Evolutionary conservation across 2,888 invertebrate genomes (phyloP), one percentile per base, ranked within the genome.

Genomic region (Erebia palarica): DNA sequence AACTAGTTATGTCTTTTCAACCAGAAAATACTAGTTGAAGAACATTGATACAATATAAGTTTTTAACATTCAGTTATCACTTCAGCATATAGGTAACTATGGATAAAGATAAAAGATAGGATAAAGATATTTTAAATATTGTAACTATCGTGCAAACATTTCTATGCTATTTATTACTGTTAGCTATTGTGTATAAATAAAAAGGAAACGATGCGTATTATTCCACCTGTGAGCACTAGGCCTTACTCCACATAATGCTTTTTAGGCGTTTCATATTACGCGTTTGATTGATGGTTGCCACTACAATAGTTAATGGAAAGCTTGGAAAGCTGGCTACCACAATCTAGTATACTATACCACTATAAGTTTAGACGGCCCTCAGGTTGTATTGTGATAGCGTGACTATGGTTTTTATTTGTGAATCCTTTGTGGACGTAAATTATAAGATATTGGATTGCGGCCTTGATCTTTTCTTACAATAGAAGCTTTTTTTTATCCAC

Each of bases 231-330:
- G 16, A 55, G 42, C 14, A 55, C 36, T 16, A 13, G 44, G 57
- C 66, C 18, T 71, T 55, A 64, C 58, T 47, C 58, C 16, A 66
- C 70, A 70, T 73, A 73, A 70, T 68, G 68, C 70, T 68, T 68
- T 68, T 73, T 73, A 61, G 73, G 74, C 73, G 73, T 73, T 75
- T 71, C 68, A 64, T 69, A 73, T 73, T 71, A 73, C 64, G 36
- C 57, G 59, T 74, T 66, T 73, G 74, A 75, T 75, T 71, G 74
- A 75, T 75, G 70, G 68, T 70, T 75, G 67, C 66, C 66, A 67
- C 71, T 68, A 75, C 73, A 75, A 75, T 73, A 69, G 69, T 57
- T 71, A 73, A 71, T 71, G 68, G 49, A 60, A 60, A 65, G 21
- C 57, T 18, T 65, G 66, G 36, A 36, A 36, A 58, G 69, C 60